A percentile compares a stretch with the other conserved stretches of the same genome.
phyloP scores from a whole-genome alignment of 2,113 vertebrate species.

The Alexandromys fortis region DNA sequence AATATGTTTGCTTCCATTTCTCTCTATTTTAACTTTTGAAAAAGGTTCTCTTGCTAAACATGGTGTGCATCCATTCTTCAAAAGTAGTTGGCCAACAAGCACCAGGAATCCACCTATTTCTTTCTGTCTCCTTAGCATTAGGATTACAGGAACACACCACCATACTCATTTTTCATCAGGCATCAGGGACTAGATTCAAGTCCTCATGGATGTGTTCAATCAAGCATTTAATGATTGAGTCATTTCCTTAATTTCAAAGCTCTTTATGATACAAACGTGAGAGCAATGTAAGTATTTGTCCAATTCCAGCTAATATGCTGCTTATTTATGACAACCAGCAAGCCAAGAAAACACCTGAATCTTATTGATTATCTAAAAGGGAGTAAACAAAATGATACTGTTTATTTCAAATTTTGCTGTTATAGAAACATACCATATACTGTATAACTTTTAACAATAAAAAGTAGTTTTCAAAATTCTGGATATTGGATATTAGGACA shows the following conservation, averaged over 20 bases:
- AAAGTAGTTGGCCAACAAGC: background rate
- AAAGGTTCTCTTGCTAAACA: too few species aligned
- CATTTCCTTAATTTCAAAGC: background rate
- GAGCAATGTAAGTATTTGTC: background rate
- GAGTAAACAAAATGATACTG: too few species aligned
- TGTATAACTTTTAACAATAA: too few species aligned
- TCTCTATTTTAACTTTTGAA: too few species aligned
- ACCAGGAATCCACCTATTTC: background rate
- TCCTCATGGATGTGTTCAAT: background rate
- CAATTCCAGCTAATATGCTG: too few species aligned
- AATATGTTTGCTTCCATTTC: too few species aligned
- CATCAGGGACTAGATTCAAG: background rate
- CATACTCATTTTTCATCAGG: background rate
- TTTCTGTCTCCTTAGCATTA: background rate
- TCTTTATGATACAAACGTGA: background rate
- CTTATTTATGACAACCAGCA: too few species aligned
- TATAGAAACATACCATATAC: background rate
- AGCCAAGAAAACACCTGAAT: too few species aligned
- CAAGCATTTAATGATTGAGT: background rate
- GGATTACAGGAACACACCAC: too few species aligned
- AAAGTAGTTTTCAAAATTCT: background rate
- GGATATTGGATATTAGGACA: background rate
- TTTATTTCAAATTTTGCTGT: background rate
- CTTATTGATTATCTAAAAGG: too few species aligned
- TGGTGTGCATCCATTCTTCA: background rate